These are phyloP conservation scores for Drosophila nikananu DNA, from an alignment of 1,140 invertebrate species.

Conservation along the genomic window DNA sequence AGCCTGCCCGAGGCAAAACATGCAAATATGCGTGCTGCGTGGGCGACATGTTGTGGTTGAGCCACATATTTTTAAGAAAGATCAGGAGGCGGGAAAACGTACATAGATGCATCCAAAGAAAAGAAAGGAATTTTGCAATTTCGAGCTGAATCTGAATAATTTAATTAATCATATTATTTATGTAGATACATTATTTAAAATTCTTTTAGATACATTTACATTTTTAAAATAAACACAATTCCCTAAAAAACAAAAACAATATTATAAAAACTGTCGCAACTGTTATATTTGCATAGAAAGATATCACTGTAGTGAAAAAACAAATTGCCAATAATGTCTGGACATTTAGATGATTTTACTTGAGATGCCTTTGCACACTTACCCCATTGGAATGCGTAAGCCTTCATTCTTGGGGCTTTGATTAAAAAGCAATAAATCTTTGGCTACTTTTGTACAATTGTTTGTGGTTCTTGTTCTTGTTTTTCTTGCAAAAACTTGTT, in stretches of 20 bases:
- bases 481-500: conserved; percentile 65
- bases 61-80: conserved; percentile 2
- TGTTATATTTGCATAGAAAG: not conserved
- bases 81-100: not conserved
- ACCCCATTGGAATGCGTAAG: conserved; percentile 51
- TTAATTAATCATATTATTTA: not conserved
- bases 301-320: not conserved
- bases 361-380: not conserved
- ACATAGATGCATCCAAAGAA: not conserved
- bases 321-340: not conserved
- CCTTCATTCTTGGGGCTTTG: conserved; percentile 65
- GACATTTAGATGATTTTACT: not conserved
- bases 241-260: not conserved
- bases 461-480: conserved; percentile 35
- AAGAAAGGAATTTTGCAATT: not conserved
- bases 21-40: conserved; percentile 6
- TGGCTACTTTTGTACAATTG: conserved; percentile 21
- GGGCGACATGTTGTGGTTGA: conserved; percentile 4
- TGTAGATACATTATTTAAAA: not conserved
- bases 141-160: not conserved
- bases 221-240: not conserved
- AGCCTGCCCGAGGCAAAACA: not conserved
- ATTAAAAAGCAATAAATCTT: conserved; percentile 78
- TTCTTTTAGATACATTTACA: not conserved
- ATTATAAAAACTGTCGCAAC: not conserved